Percentiles rank a stretch among this genome's conserved stretches.
These are phyloP conservation scores for Phataginus tetradactyla DNA, from an alignment of 2,797 vertebrate species.

Conservation along the genomic window DNA sequence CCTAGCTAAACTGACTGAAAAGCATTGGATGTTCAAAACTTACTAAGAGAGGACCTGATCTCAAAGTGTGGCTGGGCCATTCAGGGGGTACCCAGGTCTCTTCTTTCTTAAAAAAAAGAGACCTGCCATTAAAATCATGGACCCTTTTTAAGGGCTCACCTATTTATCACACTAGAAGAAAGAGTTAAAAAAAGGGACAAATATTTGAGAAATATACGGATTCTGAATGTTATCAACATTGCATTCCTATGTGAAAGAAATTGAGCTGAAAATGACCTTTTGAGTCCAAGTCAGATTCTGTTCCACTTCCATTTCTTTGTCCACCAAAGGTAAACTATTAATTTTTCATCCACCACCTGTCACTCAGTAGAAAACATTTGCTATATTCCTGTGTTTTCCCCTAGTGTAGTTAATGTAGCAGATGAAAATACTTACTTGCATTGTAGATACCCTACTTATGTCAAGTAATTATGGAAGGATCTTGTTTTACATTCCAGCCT, in stretches of 20 bases:
- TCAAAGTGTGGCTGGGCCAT: not conserved
- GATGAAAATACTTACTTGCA: conserved; percentile 51
- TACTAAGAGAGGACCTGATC: not conserved
- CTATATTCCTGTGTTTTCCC: conserved; percentile 17
- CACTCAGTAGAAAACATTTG: conserved; percentile 54
- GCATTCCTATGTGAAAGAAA: conserved; percentile 63
- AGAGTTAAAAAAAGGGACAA: conserved; percentile 2
- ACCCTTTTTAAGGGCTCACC: not conserved
- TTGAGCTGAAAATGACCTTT: conserved; percentile 75
- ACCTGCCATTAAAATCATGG: not conserved
- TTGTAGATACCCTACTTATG: not conserved
- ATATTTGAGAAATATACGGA: conserved; percentile 53
- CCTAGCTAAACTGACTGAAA: not conserved
- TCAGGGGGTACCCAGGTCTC: not conserved
- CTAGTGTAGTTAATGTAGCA: conserved; percentile 10
- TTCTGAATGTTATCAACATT: conserved; percentile 61
- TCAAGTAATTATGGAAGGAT: conserved; percentile 53
- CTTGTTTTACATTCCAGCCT: conserved; percentile 43
- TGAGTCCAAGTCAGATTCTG: conserved; percentile 43
- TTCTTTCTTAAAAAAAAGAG: conserved; percentile 2
- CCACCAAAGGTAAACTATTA: conserved; percentile 74
- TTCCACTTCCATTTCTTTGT: conserved; percentile 71
- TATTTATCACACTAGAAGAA: conserved; percentile 47
- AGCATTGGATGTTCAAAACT: not conserved
- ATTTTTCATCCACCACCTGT: conserved; percentile 72